These are phyloP conservation scores for Saccostrea cuccullata DNA, from an alignment of 1,140 invertebrate genomes.

Conservation along the genomic window DNA sequence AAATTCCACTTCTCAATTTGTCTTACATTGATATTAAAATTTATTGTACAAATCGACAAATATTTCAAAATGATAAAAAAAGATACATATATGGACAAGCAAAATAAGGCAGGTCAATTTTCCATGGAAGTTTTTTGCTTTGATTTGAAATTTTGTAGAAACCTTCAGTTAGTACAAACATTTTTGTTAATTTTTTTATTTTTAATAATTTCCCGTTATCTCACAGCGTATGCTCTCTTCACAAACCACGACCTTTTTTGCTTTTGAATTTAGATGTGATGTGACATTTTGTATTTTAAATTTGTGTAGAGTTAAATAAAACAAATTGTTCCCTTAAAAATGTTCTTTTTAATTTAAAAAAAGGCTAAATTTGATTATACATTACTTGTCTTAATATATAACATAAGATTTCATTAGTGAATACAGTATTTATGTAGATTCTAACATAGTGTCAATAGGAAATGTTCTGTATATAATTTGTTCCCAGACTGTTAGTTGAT, in stretches of 20 bases:
- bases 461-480: background rate
- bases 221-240: background rate
- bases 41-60: too few species aligned
- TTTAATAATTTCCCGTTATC: background rate
- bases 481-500: background rate
- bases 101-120: background rate
- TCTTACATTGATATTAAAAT: too few species aligned
- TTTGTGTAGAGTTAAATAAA: background rate
- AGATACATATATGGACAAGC: background rate
- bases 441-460: background rate
- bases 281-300: background rate
- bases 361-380: background rate
- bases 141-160: background rate
- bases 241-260: background rate
- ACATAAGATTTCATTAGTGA: background rate
- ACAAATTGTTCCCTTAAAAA: background rate
- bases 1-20: too few species aligned
- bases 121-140: background rate
- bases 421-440: background rate
- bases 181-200: background rate
- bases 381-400: background rate
- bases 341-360: background rate
- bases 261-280: slow-evolving; percentile 32
- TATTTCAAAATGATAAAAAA: background rate
- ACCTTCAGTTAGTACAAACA: too few species aligned